Evolutionary conservation across 2,113 vertebrate genomes (phyloP), one percentile per base, ranked within the genome.

Genomic region (Ramphastos sulfuratus): DNA sequence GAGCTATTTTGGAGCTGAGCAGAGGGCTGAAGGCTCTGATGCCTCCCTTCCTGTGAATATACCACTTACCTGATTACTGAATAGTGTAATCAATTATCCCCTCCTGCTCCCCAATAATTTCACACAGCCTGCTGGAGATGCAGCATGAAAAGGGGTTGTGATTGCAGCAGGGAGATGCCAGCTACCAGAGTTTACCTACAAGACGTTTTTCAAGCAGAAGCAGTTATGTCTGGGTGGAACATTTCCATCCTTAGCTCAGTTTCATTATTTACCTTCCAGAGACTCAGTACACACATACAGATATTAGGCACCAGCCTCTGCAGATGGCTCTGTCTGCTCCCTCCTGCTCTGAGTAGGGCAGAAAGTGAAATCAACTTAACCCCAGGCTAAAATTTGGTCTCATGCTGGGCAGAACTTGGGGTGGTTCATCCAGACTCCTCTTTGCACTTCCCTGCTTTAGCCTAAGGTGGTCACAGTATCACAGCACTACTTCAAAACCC

Each of bases 31-130:
- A 94, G 83, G 65, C 80, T 76, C 19, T 86, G 71, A 86, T 70
- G 39, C 46, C 63, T 96, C 90, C 65, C 94, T 93, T 85, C 92
- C 93, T 88, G 76, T 92, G 88, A 94, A 94, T 84, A 86, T 44
- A 69, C 73, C 65, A 92, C 90, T 96, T 92, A 90, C 65, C 88
- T 96, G 95, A 95, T 95, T 95, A 96, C 80, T 69, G 63, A 95
- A 84, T 90, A 86, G 84, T 84, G 83, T 54, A 56, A 90, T 82
- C 88, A 88, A 95, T 94, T 82, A 82, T 90, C 23, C 50, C 23
- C 21, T 23, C 50, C 50, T 10, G 19, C 82, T 61, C 80, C 75
- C 48, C 48, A 33, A 82, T 61, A 90, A 78, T 90, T 95, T 86
- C 75, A 75, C 54, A 13, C 81, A 86, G 60, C 76, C 24, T 78